Base-by-base conservation (phyloP, 1,140 invertebrate genomes). In the Bursaphelenchus mucronatus region DNA sequence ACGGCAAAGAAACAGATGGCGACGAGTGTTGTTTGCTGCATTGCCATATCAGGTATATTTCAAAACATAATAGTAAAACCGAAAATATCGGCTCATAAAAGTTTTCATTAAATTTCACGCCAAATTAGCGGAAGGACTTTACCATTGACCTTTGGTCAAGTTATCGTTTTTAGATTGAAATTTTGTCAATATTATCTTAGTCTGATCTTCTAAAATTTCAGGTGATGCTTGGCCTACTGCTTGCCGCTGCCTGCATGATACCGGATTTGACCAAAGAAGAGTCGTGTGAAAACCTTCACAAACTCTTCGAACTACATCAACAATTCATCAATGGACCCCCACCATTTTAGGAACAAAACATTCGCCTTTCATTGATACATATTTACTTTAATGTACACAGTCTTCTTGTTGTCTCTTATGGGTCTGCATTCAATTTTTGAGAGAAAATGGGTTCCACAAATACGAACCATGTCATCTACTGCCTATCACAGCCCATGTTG, bases 181-280 rank as follows among this genome's bases (percentile, higher is more conserved):
- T 30, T 30, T 30, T 30, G 7, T 50, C n/a, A 9, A 46, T 55
- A 15, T 62, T 58, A 45, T 5, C 5, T 56, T 6, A 5, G 1
- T 56, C 39, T 56, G 5, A 30, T 1, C 1, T 44, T 19, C n/a
- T 46, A 3, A 30, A 55, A 11, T 43, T 65, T 65, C 63, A 65
- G 63, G 63, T 65, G 63, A 65, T 65, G 63, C 15, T 45, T 9
- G 63, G 62, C 9, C 46, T 65, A 13, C 62, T 64, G 7, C 63
- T 64, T 39, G 63, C 57, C 13, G 57, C 57, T 11, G 57, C 57
- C 57, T 59, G 57, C 57, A 59, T 59, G 57, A 59, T 59, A n/a
- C 57, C 57, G 40, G 57, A 59, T 39, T 50, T 59, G 44, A 41
- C 57, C 19, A 59, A 59, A 39, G 57, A 59, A 50, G 40, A 59